A percentile compares a stretch with the other conserved stretches of the same genome.
Conservation (phyloP, 2,797 vertebrate species). For the Bradypus variegatus region DNA sequence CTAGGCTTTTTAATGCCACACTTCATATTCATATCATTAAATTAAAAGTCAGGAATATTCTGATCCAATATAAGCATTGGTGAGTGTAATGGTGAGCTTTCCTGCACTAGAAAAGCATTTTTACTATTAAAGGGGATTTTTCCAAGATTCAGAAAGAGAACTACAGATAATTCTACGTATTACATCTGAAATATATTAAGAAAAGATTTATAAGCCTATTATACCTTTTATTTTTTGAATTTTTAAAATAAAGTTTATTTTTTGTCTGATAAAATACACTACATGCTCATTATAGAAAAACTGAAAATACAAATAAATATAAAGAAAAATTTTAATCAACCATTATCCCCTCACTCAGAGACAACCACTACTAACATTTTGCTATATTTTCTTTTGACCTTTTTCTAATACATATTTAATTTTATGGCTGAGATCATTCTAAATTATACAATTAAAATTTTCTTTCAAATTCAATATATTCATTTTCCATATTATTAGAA, state of each 20-base stretch:
- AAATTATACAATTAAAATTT: neutral
- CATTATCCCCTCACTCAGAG: neutral
- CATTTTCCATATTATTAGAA: neutral
- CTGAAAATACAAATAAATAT: neutral
- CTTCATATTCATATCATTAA: neutral
- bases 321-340: neutral
- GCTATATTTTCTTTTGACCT: neutral
- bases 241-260: neutral
- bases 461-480: neutral
- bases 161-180: neutral
- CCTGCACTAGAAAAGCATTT: neutral
- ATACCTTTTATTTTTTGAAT: neutral
- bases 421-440: neutral
- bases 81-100: neutral
- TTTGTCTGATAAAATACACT: neutral
- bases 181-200: neutral
- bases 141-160: neutral
- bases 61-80: neutral
- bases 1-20: neutral
- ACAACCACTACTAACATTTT: neutral
- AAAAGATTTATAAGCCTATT: neutral
- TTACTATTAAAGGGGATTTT: neutral
- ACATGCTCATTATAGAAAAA: neutral
- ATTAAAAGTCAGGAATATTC: neutral
- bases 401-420: neutral